A percentile compares a stretch with the other conserved stretches of the same genome.
These are phyloP conservation scores for Lepus europaeus DNA, from an alignment of 2,113 vertebrate genomes.

Conservation along the genomic window DNA sequence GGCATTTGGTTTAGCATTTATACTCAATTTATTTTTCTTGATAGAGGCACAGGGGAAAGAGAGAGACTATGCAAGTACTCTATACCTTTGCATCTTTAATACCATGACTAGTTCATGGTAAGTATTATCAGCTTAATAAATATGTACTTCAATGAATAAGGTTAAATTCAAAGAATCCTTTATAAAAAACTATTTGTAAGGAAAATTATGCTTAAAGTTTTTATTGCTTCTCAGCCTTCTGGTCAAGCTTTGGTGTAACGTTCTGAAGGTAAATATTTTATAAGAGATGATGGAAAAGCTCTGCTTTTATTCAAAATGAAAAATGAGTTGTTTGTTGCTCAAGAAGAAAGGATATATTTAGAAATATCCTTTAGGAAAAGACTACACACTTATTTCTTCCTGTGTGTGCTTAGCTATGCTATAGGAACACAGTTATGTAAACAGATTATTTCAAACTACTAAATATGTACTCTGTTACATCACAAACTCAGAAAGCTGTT, in stretches of 20 bases:
- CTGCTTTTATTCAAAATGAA: not conserved
- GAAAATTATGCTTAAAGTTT: not conserved
- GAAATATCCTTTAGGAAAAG: constrained; percentile 5
- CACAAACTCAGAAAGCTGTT: constrained; percentile 18
- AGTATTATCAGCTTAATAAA: not conserved
- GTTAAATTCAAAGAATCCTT: constrained; percentile 13
- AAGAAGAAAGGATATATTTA: not conserved
- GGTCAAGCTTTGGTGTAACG: too few relatives aligned
- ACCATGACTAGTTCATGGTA: not conserved
- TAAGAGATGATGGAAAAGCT: not conserved
- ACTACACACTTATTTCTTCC: not conserved
- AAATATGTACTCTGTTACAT: not conserved
- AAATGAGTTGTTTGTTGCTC: not conserved
- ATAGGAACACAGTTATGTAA: not conserved
- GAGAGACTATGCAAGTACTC: not conserved
- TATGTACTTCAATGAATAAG: not conserved
- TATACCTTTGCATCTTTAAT: not conserved
- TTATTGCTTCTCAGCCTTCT: not conserved
- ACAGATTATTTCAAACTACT: not conserved
- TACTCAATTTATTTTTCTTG: not conserved
- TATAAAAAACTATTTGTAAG: constrained; percentile 8
- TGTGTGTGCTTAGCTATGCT: not conserved
- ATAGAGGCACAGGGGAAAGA: not conserved
- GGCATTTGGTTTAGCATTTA: not conserved
- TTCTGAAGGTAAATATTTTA: too few relatives aligned